Evolutionary conservation across 2,113 vertebrate genomes (phyloP).

Genomic region (Plestiodon gilberti): DNA sequence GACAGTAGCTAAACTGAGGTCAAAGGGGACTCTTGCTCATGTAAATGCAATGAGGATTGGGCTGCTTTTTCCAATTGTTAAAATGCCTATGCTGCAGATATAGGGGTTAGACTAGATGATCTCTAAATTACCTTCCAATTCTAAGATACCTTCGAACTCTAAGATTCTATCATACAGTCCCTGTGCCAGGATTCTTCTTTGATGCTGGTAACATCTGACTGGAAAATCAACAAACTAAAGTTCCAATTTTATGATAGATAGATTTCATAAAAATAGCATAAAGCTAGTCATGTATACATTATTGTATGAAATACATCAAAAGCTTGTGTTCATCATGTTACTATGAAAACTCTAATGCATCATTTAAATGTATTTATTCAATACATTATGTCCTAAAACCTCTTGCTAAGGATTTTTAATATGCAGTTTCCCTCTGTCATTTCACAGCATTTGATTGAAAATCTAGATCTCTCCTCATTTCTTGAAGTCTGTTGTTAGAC

Average conservation of each 20-base stretch:
- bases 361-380: slow-evolving; percentile 42
- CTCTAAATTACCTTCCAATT: too few relatives aligned
- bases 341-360: slow-evolving; percentile 11
- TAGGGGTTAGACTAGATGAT: too few relatives aligned
- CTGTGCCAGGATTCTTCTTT: neutral
- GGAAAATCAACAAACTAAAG: neutral
- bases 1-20: neutral
- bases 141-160: too few relatives aligned
- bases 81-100: neutral
- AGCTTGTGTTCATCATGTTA: neutral
- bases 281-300: slow-evolving; percentile 1
- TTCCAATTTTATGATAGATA: neutral
- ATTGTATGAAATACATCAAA: neutral
- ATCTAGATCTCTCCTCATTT: slow-evolving; percentile 9
- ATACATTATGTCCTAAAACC: slow-evolving; percentile 7
- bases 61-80: neutral
- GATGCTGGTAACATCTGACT: neutral
- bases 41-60: neutral
- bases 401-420: slow-evolving; percentile 33
- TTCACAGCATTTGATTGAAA: slow-evolving; percentile 26
- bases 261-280: slow-evolving; percentile 9
- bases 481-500: slow-evolving; percentile 18
- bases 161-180: too few relatives aligned
- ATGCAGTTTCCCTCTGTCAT: slow-evolving; percentile 13
- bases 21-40: neutral